A percentile compares a stretch with the other conserved stretches of the same genome.
These are phyloP conservation scores for Octopus sinensis DNA, from an alignment of 1,140 invertebrate genomes.

Conservation along the genomic window DNA sequence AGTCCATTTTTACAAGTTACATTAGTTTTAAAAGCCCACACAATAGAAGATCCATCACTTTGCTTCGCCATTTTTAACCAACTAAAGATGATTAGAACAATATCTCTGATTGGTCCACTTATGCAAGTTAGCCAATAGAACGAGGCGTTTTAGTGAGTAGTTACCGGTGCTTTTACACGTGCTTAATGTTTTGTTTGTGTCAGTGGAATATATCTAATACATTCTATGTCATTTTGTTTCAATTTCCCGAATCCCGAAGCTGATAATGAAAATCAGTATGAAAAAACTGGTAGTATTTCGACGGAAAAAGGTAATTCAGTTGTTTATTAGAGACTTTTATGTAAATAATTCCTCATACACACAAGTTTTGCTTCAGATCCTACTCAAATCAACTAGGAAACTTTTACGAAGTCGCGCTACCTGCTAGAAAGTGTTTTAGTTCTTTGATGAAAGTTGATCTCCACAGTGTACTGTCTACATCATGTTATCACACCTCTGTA, in stretches of 20 bases:
- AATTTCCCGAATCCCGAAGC: not conserved
- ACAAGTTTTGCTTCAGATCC: too few relatives aligned
- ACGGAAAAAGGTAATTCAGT: too few relatives aligned
- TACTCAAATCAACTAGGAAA: too few relatives aligned
- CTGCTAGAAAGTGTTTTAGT: too few relatives aligned
- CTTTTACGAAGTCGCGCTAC: too few relatives aligned
- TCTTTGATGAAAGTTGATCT: too few relatives aligned
- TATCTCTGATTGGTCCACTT: not conserved
- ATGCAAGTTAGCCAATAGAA: not conserved
- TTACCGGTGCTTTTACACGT: not conserved
- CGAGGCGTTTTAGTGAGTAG: not conserved
- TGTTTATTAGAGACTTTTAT: too few relatives aligned
- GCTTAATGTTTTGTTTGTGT: conserved; percentile 1
- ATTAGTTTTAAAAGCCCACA: conserved; percentile 6
- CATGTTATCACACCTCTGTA: too few relatives aligned
- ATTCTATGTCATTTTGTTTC: not conserved
- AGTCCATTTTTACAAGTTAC: conserved; percentile 4
- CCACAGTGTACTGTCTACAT: too few relatives aligned
- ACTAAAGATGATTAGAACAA: not conserved
- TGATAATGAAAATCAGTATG: not conserved
- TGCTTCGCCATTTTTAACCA: not conserved
- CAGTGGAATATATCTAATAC: not conserved
- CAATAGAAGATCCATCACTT: not conserved
- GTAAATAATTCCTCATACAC: too few relatives aligned
- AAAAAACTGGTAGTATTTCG: too few relatives aligned